phyloP scores from a whole-genome alignment of 1,140 invertebrate genomes.

The Drosophila saltans region DNA sequence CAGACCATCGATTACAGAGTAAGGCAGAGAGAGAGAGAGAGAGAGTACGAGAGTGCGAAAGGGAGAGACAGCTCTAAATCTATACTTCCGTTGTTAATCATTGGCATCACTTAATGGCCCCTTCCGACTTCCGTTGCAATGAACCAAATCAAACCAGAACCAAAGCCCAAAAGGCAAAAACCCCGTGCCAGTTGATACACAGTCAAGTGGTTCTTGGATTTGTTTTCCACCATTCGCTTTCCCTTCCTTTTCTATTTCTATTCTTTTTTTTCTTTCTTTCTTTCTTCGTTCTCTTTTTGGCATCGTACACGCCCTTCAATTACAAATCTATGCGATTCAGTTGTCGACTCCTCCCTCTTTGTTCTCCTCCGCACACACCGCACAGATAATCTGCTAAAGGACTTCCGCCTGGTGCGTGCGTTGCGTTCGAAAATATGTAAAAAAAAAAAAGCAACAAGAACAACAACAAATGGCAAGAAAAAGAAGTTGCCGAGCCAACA shows the following conservation, averaged over 20 bases:
- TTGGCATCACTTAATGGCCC: slow-evolving; percentile 83
- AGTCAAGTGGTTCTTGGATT: slow-evolving; percentile 42
- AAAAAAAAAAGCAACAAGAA: slow-evolving; percentile 24
- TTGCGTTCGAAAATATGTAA: slow-evolving; percentile 48
- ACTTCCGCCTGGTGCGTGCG: slow-evolving; percentile 78
- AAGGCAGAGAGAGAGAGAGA: no score
- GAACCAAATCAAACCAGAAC: slow-evolving; percentile 37
- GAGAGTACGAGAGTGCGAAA: neutral
- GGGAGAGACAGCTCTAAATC: slow-evolving; percentile 57
- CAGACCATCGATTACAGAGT: slow-evolving; percentile 64
- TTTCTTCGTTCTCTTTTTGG: slow-evolving; percentile 8
- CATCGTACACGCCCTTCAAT: slow-evolving; percentile 80
- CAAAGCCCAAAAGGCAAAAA: slow-evolving; percentile 6
- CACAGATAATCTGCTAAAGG: slow-evolving; percentile 81
- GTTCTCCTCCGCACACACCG: slow-evolving; percentile 21
- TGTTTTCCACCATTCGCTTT: neutral
- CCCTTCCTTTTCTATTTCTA: slow-evolving; percentile 1
- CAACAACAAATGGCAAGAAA: slow-evolving; percentile 18
- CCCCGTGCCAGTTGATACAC: slow-evolving; percentile 13
- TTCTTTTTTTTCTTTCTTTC: neutral
- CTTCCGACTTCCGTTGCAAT: slow-evolving; percentile 66
- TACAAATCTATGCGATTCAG: slow-evolving; percentile 72
- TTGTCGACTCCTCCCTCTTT: slow-evolving; percentile 10
- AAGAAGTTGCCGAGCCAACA: neutral
- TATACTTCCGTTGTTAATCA: slow-evolving; percentile 83